Conservation (phyloP, 2,113 vertebrate genomes). For the Sebastes schlegelii region DNA sequence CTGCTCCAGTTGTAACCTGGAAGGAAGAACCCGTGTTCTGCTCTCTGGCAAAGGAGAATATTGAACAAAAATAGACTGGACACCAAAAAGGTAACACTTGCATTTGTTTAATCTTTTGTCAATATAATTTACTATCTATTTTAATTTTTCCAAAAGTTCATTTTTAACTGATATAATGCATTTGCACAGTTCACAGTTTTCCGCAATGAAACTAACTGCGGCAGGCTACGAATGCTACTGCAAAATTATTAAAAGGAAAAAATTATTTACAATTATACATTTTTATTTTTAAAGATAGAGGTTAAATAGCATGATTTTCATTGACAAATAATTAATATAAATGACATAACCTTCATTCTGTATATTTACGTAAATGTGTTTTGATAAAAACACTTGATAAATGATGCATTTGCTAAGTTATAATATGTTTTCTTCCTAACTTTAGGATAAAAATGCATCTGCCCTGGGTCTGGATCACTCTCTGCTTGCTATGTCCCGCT, state of each 20-base stretch:
- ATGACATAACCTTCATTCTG: background rate
- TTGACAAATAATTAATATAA: background rate
- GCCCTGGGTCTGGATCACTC: conserved; percentile 24
- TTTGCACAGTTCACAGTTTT: background rate
- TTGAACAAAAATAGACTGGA: background rate
- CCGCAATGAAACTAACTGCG: background rate
- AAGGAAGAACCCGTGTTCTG: background rate
- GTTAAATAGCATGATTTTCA: background rate
- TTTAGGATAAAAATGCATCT: conserved; percentile 52
- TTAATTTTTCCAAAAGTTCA: background rate
- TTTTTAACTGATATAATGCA: background rate
- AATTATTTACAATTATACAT: background rate
- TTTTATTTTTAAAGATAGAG: background rate
- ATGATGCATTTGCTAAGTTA: background rate
- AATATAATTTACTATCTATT: background rate
- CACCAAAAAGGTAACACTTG: conserved; percentile 17
- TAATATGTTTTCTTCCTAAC: background rate
- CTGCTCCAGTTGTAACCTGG: background rate
- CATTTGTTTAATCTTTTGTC: background rate
- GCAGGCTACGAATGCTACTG: background rate
- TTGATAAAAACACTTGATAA: background rate
- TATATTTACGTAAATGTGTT: background rate
- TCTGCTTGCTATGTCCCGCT: conserved; percentile 33
- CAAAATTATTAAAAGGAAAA: background rate
- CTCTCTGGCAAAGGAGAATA: background rate